Evolutionary conservation across 2,113 vertebrate genomes (phyloP).

Genomic region (Crotalus tigris): DNA sequence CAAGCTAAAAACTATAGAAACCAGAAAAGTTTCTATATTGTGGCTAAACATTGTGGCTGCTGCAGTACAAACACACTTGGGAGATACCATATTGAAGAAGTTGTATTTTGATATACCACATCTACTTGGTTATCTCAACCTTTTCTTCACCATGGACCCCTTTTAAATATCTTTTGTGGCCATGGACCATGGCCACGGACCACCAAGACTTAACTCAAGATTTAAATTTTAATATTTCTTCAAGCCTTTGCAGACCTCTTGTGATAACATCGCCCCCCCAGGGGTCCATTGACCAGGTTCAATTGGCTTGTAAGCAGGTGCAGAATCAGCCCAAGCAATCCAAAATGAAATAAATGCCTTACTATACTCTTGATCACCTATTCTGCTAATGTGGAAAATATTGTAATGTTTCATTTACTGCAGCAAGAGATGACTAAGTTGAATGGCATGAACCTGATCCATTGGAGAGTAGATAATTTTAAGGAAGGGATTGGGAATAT

Average conservation of each 20-base stretch:
- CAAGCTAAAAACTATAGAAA: not conserved
- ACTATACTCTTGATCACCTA: not conserved
- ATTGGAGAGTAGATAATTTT: not conserved
- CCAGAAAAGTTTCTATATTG: not conserved
- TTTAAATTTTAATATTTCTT: no score
- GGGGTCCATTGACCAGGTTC: no score
- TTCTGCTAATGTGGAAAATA: not conserved
- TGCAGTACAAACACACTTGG: not conserved
- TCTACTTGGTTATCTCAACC: no score
- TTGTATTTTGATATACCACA: no score
- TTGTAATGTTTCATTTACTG: not conserved
- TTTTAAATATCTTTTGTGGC: no score
- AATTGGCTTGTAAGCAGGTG: no score
- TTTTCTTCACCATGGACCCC: no score
- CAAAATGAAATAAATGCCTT: not conserved
- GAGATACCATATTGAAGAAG: not conserved
- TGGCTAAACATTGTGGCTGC: not conserved
- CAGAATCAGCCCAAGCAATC: not conserved
- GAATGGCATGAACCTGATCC: not conserved
- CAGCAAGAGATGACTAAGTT: not conserved
- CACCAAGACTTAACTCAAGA: no score
- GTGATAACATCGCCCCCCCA: no score
- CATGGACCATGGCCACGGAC: no score
- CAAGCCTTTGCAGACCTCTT: no score
- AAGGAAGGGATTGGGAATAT: not conserved